Conservation (phyloP, 2,888 invertebrate species). For the Tiliacea citrago region DNA sequence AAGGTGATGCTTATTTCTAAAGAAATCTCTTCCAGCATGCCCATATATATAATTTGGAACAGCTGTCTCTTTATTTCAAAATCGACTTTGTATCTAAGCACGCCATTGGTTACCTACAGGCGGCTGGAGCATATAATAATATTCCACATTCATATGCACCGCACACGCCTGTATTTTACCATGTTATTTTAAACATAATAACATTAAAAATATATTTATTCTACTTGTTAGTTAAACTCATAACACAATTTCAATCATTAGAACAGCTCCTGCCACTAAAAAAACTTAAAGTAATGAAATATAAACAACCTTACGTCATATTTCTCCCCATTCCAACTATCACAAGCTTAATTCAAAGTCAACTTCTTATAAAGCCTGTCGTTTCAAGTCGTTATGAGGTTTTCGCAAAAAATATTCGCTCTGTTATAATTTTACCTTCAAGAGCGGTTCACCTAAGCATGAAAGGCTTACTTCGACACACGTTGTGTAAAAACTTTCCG, state of each 20-base stretch:
- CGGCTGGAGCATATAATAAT: neutral
- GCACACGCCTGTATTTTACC: neutral
- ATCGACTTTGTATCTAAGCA: neutral
- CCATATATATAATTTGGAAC: too few species aligned
- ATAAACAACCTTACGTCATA: constrained; percentile 1
- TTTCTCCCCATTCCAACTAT: neutral
- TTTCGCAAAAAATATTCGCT: constrained; percentile 43
- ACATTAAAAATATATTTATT: neutral
- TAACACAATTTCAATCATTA: neutral
- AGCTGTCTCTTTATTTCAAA: neutral
- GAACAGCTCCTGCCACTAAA: neutral
- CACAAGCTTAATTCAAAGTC: constrained; percentile 29
- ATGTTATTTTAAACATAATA: neutral
- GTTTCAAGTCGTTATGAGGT: constrained; percentile 34
- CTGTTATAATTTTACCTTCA: constrained; percentile 48
- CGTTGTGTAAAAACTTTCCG: constrained; percentile 56
- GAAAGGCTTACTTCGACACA: constrained; percentile 53
- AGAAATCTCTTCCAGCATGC: too few species aligned
- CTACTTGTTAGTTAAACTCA: too few species aligned
- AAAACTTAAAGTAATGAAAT: constrained; percentile 5
- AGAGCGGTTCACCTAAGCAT: constrained; percentile 50
- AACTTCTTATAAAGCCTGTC: constrained; percentile 37
- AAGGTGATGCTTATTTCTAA: too few species aligned
- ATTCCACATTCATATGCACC: neutral
- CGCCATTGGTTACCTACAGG: neutral